Conservation (phyloP, 2,888 invertebrate genomes). For the Drosophila merina region DNA sequence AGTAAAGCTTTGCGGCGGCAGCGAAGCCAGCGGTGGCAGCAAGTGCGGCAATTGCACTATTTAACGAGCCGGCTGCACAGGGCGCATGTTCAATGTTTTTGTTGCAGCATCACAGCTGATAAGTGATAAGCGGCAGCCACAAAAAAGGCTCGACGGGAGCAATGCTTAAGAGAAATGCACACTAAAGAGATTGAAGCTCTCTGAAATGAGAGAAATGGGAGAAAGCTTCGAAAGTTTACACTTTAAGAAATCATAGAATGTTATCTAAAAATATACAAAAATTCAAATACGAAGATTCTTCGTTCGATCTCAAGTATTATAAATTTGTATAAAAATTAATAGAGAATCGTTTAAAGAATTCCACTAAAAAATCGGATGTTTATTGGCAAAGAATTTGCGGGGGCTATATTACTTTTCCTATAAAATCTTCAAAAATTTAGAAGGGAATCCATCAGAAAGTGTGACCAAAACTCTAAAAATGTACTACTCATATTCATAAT, state of each 20-base stretch:
- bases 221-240: constrained; percentile 59
- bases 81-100: constrained; percentile 47
- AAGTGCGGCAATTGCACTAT: constrained; percentile 36
- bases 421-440: too few relatives aligned
- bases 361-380: too few relatives aligned
- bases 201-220: not conserved
- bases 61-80: constrained; percentile 61
- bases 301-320: too few relatives aligned
- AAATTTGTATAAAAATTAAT: too few relatives aligned
- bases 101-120: constrained; percentile 68
- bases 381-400: too few relatives aligned
- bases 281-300: too few relatives aligned
- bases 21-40: constrained; percentile 9
- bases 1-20: constrained; percentile 67
- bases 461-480: too few relatives aligned
- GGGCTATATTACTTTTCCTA: too few relatives aligned
- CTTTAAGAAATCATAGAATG: constrained; percentile 2
- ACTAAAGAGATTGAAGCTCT: not conserved
- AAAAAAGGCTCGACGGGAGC: constrained; percentile 3
- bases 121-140: constrained; percentile 62
- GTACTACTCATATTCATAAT: too few relatives aligned
- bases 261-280: too few relatives aligned
- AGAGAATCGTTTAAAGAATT: too few relatives aligned
- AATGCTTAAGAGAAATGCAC: not conserved
- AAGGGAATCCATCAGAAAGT: too few relatives aligned